Conservation (phyloP, 2,888 invertebrate genomes). For the Spialia ferax region DNA sequence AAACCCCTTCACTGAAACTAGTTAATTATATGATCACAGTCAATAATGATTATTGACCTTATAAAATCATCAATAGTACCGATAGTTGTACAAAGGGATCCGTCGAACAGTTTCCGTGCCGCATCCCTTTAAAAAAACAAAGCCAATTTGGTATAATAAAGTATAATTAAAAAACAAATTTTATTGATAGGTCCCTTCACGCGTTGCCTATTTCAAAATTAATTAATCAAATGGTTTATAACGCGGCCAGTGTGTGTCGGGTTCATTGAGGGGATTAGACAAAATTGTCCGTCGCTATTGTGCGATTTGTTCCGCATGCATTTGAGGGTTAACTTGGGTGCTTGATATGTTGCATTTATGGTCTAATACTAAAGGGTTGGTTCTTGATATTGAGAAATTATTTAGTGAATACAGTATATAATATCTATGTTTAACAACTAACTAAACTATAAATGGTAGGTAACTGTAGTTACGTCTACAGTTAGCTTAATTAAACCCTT, state of each 20-base stretch:
- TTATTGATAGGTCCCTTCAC: slow-evolving; percentile 77
- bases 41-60: slow-evolving; percentile 84
- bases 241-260: slow-evolving; percentile 57
- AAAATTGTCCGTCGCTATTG: slow-evolving; percentile 64
- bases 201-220: slow-evolving; percentile 66
- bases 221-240: slow-evolving; percentile 78
- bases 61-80: slow-evolving; percentile 83
- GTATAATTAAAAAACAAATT: slow-evolving; percentile 81
- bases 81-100: slow-evolving; percentile 71
- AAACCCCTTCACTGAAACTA: slow-evolving; percentile 68
- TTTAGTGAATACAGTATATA: background rate
- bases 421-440: too few species aligned
- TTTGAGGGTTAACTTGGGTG: slow-evolving; percentile 67
- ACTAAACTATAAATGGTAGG: too few species aligned
- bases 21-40: slow-evolving; percentile 80
- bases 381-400: slow-evolving; percentile 31
- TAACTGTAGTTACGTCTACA: too few species aligned
- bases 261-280: slow-evolving; percentile 63
- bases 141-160: slow-evolving; percentile 81
- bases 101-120: slow-evolving; percentile 62
- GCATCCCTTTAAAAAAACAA: slow-evolving; percentile 71
- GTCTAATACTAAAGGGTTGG: slow-evolving; percentile 49
- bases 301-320: slow-evolving; percentile 71
- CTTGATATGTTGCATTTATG: slow-evolving; percentile 66
- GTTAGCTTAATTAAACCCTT: too few species aligned